A percentile compares a stretch with the other conserved stretches of the same genome.
phyloP scores from a whole-genome alignment of 2,888 invertebrate species.

The Scaptodrosophila latifasciaeformis region DNA sequence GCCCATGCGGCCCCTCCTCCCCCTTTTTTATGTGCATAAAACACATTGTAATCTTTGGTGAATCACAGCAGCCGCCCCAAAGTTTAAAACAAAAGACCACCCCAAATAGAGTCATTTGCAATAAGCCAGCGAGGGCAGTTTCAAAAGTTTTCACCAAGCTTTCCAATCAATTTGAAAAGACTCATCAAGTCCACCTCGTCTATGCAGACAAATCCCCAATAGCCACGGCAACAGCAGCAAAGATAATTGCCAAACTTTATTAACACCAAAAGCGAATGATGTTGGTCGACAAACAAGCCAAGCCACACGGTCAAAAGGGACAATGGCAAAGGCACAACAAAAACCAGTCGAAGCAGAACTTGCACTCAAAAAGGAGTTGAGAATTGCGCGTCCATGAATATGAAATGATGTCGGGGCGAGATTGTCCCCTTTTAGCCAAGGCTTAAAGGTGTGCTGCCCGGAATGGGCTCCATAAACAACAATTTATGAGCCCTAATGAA shows the following conservation, averaged over 20 bases:
- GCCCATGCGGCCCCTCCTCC: too few relatives aligned
- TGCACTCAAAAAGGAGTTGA: not conserved
- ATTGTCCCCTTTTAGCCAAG: too few relatives aligned
- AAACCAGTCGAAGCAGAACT: not conserved
- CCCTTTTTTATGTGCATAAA: too few relatives aligned
- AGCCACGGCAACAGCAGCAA: slow-evolving; percentile 51
- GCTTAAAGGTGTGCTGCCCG: slow-evolving; percentile 9
- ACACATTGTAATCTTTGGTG: not conserved
- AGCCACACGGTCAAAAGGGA: slow-evolving; percentile 14
- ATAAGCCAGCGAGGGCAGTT: too few relatives aligned
- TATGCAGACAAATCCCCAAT: too few relatives aligned
- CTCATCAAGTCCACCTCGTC: too few relatives aligned
- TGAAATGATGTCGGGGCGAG: slow-evolving; percentile 46
- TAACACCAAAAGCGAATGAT: slow-evolving; percentile 36
- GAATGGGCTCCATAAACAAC: slow-evolving; percentile 53
- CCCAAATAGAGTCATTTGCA: too few relatives aligned
- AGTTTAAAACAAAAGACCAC: slow-evolving; percentile 12
- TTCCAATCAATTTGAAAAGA: too few relatives aligned
- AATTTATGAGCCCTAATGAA: slow-evolving; percentile 63
- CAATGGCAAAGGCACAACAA: slow-evolving; percentile 11
- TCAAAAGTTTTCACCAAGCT: too few relatives aligned
- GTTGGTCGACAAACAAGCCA: not conserved
- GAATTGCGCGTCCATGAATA: slow-evolving; percentile 52
- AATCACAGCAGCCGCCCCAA: not conserved
- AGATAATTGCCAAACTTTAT: slow-evolving; percentile 65